Base-by-base conservation (phyloP, 2,113 vertebrate genomes). In the Syrmaticus mikado region DNA sequence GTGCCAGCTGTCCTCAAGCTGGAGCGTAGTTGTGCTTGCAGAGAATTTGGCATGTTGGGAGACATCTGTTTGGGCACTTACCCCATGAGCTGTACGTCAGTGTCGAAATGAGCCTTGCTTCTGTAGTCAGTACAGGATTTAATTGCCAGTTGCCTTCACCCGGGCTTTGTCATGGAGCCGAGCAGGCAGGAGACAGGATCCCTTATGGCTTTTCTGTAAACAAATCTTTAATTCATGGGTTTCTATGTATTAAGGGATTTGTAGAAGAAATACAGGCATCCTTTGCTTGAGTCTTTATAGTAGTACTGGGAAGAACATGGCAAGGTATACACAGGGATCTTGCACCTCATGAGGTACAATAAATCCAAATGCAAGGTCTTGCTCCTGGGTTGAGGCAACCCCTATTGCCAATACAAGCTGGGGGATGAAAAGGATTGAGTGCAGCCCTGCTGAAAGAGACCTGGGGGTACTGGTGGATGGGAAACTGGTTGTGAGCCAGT, bases 211-310 rank as follows among this genome's bases (percentile, higher is more conserved):
- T 53, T 67, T 67, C 41, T 30, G 60, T 90, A 77, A 95, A 90
- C 87, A 93, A 19, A 85, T 85, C 84, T 95, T 88, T 87, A 93
- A 82, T 93, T 88, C 81, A 82, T 88, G 34, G 43, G 14, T 73
- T 78, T 87, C 16, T 27, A 28, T 8, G 22, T 67, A 19, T 38
- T 46, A 34, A 70, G 18, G 34, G 36, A 46, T 68, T 82, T 38
- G 11, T 41, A 58, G 46, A 50, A 77, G 53, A 75, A 73, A 50
- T 13, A 25, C 16, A 5, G 20, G 66, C 14, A 50, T 78, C 34
- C 34, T 73, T 52, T 36, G 15, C 57, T 71, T 55, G 22, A 21
- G 22, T 30, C 30, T 79, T 65, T 61, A 7, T 30, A 27, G 71
- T 32, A 27, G 14, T 16, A 2, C 45, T 41, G 67, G 25, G 38